Conservation (phyloP, 2,888 invertebrate genomes). For the Drosophila rubida region DNA sequence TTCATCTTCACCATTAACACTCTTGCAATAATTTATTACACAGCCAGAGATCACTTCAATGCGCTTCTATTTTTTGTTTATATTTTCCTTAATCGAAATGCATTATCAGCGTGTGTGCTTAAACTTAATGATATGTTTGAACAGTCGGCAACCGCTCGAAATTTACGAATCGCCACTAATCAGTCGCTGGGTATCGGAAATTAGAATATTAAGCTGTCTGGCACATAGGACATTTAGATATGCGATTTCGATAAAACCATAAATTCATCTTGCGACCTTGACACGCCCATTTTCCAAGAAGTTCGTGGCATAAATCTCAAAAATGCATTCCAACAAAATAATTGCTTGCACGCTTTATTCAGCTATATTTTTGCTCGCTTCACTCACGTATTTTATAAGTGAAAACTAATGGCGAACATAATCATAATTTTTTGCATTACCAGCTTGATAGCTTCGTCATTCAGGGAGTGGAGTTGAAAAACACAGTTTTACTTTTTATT, state of each 20-base stretch:
- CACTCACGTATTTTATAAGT: not conserved
- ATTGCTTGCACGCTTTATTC: not conserved
- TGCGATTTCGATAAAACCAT: not conserved
- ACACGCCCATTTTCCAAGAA: not conserved
- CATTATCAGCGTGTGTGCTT: not conserved
- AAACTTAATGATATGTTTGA: not conserved
- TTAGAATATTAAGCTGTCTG: not conserved
- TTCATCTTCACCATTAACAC: conserved; percentile 29
- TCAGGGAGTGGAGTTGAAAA: too few relatives aligned
- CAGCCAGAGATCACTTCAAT: not conserved
- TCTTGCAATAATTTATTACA: conserved; percentile 19
- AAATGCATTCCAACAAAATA: not conserved
- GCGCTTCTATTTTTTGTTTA: not conserved
- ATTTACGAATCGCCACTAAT: not conserved
- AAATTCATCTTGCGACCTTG: not conserved
- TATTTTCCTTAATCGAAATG: not conserved
- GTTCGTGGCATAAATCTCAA: not conserved
- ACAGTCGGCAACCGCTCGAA: not conserved
- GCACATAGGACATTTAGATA: not conserved
- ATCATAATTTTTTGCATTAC: not conserved
- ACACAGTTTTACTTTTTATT: too few relatives aligned
- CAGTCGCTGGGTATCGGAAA: not conserved
- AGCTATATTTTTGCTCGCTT: not conserved
- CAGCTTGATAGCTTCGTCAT: not conserved
- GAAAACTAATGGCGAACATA: not conserved